Percentiles rank a stretch among this genome's conserved stretches.
Evolutionary conservation across 2,113 vertebrate genomes (phyloP).

Genomic region (Ammodytes dubius): DNA sequence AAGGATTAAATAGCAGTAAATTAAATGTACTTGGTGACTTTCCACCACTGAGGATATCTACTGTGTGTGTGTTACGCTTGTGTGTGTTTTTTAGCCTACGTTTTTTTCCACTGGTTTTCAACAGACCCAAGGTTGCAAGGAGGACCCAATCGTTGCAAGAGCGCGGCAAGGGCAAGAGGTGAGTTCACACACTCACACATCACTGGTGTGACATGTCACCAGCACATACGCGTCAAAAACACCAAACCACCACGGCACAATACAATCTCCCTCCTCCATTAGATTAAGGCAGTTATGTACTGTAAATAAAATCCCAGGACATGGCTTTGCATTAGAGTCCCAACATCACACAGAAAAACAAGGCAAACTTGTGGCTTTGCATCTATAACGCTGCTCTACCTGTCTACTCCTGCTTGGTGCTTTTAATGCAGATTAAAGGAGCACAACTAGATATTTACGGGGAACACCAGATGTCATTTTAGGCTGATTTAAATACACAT

Average conservation of each 20-base stretch:
- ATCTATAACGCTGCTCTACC: conserved; percentile 1
- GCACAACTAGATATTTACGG: neutral
- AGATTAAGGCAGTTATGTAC: conserved; percentile 44
- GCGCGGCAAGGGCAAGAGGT: too few species aligned
- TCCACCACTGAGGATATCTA: too few species aligned
- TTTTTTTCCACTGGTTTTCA: conserved; percentile 87
- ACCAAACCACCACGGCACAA: neutral
- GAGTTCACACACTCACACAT: conserved; percentile 57
- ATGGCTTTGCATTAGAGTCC: too few species aligned
- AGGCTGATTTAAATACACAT: neutral
- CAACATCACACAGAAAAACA: too few species aligned
- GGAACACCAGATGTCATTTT: neutral
- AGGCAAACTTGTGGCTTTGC: neutral
- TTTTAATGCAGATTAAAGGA: neutral
- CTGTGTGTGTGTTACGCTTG: neutral
- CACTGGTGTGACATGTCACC: neutral
- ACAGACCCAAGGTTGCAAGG: too few species aligned
- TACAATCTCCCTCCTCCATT: neutral
- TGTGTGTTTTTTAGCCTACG: conserved; percentile 40
- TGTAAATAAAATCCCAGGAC: neutral
- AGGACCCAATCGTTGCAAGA: too few species aligned
- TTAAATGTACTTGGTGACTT: too few species aligned
- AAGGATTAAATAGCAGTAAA: neutral
- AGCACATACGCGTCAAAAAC: neutral
- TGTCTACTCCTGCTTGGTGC: neutral